phyloP scores from a whole-genome alignment of 1,140 invertebrate species.

The Lucilia cuprina region DNA sequence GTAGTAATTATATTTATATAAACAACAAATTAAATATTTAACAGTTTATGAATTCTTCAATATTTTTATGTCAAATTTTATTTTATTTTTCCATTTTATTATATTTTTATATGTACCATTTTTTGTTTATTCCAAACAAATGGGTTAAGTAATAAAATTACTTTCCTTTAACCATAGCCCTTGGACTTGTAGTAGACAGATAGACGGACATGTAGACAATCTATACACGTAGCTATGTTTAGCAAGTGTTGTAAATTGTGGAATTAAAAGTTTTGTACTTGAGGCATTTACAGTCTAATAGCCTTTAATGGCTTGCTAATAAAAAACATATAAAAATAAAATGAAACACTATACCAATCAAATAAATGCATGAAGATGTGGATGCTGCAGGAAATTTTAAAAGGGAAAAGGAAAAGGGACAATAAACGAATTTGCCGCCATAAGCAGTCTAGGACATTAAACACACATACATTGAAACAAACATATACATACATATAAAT shows the following conservation, averaged over 20 bases:
- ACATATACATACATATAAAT: neutral
- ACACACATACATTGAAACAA: neutral
- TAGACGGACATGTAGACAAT: neutral
- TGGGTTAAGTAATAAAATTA: constrained; percentile 11
- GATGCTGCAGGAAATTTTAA: neutral
- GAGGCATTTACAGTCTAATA: constrained; percentile 31
- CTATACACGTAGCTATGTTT: neutral
- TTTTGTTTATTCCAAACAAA: neutral
- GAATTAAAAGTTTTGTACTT: constrained; percentile 33
- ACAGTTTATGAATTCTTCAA: too few relatives aligned
- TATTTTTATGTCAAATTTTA: too few relatives aligned
- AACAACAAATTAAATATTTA: too few relatives aligned
- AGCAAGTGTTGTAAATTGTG: constrained; percentile 12
- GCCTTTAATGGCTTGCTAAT: constrained; percentile 30
- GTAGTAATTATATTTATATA: too few relatives aligned
- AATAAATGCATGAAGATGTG: neutral
- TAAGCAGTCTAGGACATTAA: neutral
- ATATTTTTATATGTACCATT: neutral
- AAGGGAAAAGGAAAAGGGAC: neutral
- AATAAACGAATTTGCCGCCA: constrained; percentile 25
- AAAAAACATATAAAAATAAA: constrained; percentile 30
- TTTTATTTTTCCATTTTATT: neutral
- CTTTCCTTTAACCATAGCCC: neutral
- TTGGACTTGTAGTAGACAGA: neutral
- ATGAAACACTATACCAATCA: constrained; percentile 18